phyloP scores from a whole-genome alignment of 2,888 invertebrate species.

The Synanthedon myopaeformis region DNA sequence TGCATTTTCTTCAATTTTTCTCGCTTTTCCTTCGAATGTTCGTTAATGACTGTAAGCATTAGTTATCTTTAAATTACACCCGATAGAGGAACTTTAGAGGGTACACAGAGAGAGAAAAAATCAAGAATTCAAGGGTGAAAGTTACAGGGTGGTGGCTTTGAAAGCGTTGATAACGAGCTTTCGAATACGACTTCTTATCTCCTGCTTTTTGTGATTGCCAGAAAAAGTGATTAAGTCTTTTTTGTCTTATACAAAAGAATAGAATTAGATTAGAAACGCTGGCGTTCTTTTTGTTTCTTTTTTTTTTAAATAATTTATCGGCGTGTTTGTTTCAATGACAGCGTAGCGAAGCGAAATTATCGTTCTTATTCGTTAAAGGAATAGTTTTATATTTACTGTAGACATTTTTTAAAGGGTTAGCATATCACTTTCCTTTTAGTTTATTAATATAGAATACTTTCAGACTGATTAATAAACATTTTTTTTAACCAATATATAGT shows the following conservation, averaged over 20 bases:
- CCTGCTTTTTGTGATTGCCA: constrained; percentile 46
- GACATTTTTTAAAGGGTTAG: too few relatives aligned
- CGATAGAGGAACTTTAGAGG: constrained; percentile 47
- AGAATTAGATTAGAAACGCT: constrained; percentile 42
- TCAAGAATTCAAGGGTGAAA: constrained; percentile 46
- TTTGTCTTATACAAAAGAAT: constrained; percentile 44
- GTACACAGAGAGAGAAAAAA: constrained; percentile 27
- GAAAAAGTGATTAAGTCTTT: constrained; percentile 62
- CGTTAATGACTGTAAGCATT: constrained; percentile 60
- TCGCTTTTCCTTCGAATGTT: constrained; percentile 22
- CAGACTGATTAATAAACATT: too few relatives aligned
- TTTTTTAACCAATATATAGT: too few relatives aligned
- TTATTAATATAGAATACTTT: too few relatives aligned
- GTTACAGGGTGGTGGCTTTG: constrained; percentile 34
- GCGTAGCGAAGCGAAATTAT: constrained; percentile 6
- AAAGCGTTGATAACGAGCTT: constrained; percentile 55
- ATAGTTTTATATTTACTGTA: too few relatives aligned
- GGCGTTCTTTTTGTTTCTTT: constrained; percentile 45
- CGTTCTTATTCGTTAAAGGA: neutral
- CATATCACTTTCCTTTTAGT: too few relatives aligned
- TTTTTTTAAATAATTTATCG: constrained; percentile 46
- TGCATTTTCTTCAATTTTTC: constrained; percentile 32
- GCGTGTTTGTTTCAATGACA: constrained; percentile 11
- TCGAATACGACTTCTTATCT: constrained; percentile 56
- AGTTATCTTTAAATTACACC: constrained; percentile 62